These are phyloP conservation scores for Equus przewalskii DNA, from an alignment of 2,113 vertebrate genomes.

Conservation along the genomic window DNA sequence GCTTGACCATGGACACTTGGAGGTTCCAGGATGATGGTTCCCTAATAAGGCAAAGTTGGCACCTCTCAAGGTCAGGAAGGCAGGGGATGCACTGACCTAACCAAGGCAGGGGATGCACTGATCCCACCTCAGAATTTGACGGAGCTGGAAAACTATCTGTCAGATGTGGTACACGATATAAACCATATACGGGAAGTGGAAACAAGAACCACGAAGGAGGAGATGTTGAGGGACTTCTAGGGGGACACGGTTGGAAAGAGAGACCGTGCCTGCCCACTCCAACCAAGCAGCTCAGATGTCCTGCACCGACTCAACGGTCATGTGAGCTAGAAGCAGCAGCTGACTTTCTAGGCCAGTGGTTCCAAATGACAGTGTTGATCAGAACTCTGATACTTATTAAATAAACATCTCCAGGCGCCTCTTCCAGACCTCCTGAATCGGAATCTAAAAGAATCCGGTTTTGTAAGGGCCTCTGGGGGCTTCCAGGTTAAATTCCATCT, in stretches of 20 bases:
- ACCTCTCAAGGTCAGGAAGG: not conserved
- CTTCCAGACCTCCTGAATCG: not conserved
- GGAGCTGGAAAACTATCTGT: not conserved
- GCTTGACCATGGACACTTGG: not conserved
- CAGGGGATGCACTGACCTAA: not conserved
- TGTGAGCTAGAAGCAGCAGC: not conserved
- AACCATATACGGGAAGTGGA: not conserved
- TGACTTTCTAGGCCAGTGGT: not conserved
- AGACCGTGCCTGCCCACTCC: not conserved
- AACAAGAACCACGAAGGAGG: not conserved
- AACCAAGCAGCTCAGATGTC: not conserved
- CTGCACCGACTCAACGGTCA: not conserved
- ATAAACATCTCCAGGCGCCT: not conserved
- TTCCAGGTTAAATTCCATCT: not conserved
- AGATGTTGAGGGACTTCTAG: not conserved
- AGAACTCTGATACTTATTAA: not conserved
- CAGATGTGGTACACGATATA: fast-evolving
- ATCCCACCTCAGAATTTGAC: fast-evolving
- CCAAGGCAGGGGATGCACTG: not conserved
- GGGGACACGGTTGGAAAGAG: not conserved
- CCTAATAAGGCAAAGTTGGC: not conserved
- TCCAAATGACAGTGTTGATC: not conserved
- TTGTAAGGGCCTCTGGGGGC: not conserved
- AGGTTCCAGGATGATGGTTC: not conserved
- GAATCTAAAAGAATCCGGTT: not conserved